Evolutionary conservation across 2,113 vertebrate species (phyloP).

Genomic region (Pangasianodon gigas): DNA sequence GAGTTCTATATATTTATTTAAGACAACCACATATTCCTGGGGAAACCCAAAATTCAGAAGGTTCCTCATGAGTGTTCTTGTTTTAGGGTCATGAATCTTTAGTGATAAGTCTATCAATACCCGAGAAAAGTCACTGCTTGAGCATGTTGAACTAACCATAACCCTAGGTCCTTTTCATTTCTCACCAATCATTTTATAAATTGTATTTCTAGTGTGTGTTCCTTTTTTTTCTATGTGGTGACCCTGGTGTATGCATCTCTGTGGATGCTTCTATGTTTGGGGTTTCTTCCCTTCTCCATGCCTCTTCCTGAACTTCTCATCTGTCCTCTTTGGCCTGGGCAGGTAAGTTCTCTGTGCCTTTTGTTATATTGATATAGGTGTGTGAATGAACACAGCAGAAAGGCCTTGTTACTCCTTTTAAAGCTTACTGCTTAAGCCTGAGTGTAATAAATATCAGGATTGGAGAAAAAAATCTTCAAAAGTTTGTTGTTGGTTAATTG

Average conservation of each 20-base stretch:
- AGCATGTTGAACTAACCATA: neutral
- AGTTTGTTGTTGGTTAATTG: neutral
- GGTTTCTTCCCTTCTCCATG: neutral
- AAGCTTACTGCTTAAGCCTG: neutral
- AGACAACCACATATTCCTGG: no score
- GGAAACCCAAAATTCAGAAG: neutral
- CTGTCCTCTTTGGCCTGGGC: no score
- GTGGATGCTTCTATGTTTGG: neutral
- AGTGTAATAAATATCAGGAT: neutral
- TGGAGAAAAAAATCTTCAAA: neutral
- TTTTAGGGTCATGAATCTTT: neutral
- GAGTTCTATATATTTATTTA: neutral
- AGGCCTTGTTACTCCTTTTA: neutral
- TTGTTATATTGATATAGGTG: no score
- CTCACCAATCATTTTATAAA: neutral
- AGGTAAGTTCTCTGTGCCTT: no score
- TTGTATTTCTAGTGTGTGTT: neutral
- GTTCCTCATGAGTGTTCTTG: neutral
- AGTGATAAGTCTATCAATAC: neutral
- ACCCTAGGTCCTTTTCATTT: neutral
- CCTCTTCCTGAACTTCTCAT: neutral
- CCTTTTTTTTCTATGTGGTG: neutral
- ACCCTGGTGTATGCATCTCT: neutral
- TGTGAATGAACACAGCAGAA: neutral
- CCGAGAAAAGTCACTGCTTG: neutral